Base-by-base conservation (phyloP, 2,797 vertebrate species). In the Sebastes paucispinis region DNA sequence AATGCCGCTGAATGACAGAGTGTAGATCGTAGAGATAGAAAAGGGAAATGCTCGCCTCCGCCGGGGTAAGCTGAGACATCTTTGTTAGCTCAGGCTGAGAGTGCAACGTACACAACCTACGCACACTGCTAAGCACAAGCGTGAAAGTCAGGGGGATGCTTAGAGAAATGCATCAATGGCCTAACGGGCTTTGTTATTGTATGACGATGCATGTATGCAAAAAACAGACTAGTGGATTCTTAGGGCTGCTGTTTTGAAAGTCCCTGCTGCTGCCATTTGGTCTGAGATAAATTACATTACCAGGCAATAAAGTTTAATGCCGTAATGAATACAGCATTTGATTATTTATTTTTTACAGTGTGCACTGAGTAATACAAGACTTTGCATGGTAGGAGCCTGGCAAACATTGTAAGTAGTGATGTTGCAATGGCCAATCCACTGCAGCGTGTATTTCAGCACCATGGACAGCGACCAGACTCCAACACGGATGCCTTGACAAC, bases 401-500 rank as follows among this genome's bases (percentile, higher is more conserved):
- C 52, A 65, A 69, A 71, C 57, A 58, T 6, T 22, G 25, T 36
- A 52, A 70, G 57, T 7, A 39, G 31, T 12, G 29, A 14, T 58
- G 67, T 67, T 83, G 79, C 57, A 73, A 43, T 31, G 63, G 64
- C 55, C 71, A 27, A 43, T 50, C 29, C 67, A 43, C 79, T 75
- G 75, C 81, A 76, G 85, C n/a, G 47, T 47, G 34, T 22, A 2
- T 82, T 88, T 87, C 84, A 91, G 92, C 76, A 94, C 93, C 92
- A 77, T 18, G 93, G 94, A 93, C 87, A 95, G 94, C 79, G 84
- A 78, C 27, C 20, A 31, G 8, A 5, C 58, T 47, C 60, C 4
- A 5, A 34, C 1, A 6, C 57, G 2, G 4, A 27, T 8, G 43
- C 54, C 6, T 73, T 27, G 4, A 43, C 66, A 16, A 16, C 25